These are phyloP conservation scores for Monopis laevigella DNA, from an alignment of 2,888 invertebrate species.

Conservation along the genomic window DNA sequence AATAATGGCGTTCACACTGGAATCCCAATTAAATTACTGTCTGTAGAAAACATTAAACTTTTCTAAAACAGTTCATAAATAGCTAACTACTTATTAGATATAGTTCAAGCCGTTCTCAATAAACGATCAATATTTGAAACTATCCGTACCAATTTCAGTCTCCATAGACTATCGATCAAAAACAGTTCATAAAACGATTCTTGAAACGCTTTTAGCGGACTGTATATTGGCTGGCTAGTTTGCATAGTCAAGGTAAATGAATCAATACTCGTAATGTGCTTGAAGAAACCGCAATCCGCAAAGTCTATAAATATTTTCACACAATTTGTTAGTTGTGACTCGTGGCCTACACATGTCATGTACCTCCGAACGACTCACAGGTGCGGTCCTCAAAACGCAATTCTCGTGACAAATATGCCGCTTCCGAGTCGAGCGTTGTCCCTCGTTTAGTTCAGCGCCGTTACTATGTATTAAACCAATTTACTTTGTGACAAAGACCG, in stretches of 20 bases:
- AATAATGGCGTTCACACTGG: too few species aligned
- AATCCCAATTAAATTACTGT: too few species aligned
- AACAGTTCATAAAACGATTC: too few species aligned
- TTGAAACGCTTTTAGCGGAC: too few species aligned
- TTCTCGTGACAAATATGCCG: slow-evolving; percentile 11
- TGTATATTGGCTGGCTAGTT: too few species aligned
- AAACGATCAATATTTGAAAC: too few species aligned
- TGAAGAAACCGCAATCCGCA: neutral
- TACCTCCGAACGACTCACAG: slow-evolving; percentile 3
- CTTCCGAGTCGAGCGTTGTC: slow-evolving; percentile 7
- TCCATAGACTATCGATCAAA: too few species aligned
- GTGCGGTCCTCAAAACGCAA: slow-evolving; percentile 9
- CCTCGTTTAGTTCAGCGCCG: slow-evolving; percentile 11
- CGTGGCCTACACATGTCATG: neutral
- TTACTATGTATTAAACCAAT: slow-evolving; percentile 11
- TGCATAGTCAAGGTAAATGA: neutral
- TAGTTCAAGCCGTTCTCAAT: too few species aligned
- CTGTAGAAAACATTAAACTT: too few species aligned
- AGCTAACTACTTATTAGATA: too few species aligned
- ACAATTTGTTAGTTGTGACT: neutral
- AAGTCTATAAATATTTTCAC: slow-evolving; percentile 1
- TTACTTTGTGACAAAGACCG: slow-evolving; percentile 12
- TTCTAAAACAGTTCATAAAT: too few species aligned
- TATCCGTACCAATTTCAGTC: too few species aligned
- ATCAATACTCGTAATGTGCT: neutral